A percentile compares a stretch with the other conserved stretches of the same genome.
These are phyloP conservation scores for Drosophila ochracea DNA, from an alignment of 2,888 invertebrate genomes.

Conservation along the genomic window DNA sequence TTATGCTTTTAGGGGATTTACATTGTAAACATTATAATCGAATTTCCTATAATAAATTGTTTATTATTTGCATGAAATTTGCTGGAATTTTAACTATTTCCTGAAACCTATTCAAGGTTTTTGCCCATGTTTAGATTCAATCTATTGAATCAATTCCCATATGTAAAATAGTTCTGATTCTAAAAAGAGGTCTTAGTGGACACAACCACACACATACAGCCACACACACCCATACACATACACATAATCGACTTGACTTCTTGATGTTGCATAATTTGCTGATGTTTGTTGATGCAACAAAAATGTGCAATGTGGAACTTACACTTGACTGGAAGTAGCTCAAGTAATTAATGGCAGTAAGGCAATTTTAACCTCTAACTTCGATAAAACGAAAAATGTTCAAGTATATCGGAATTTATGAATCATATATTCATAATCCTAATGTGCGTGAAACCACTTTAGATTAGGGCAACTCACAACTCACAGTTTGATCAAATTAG, in stretches of 20 bases:
- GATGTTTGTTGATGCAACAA: conserved; percentile 23
- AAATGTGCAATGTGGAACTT: conserved; percentile 16
- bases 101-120: conserved; percentile 20
- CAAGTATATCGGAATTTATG: neutral
- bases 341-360: conserved; percentile 24
- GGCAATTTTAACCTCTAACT: neutral
- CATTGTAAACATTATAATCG: conserved; percentile 17
- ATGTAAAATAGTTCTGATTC: conserved; percentile 31
- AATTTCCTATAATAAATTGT: conserved; percentile 38
- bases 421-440: neutral
- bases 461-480: neutral
- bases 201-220: neutral
- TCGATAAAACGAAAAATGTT: neutral
- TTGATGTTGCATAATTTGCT: conserved; percentile 37
- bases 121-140: conserved; percentile 3
- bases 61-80: conserved; percentile 27
- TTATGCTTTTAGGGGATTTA: neutral
- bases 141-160: conserved; percentile 25
- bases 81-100: conserved; percentile 34
- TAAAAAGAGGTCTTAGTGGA: conserved; percentile 5
- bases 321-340: conserved; percentile 33
- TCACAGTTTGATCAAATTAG: conserved; percentile 9
- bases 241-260: neutral
- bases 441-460: neutral
- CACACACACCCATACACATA: conserved; percentile 1